Conservation (phyloP, 2,888 invertebrate genomes). For the Tinea trinotella region DNA sequence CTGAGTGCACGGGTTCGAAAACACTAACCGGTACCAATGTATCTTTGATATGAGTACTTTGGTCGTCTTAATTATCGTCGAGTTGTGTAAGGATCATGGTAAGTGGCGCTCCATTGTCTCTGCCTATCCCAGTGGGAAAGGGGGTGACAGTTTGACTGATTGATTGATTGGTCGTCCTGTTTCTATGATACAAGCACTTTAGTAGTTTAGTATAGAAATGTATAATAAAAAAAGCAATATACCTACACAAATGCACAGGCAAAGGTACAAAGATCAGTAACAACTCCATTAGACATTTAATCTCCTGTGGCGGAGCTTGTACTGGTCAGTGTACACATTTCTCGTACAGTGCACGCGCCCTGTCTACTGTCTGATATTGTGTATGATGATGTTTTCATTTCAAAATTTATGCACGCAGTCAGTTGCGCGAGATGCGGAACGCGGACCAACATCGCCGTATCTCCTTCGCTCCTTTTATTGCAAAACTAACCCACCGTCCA, state of each 20-base stretch:
- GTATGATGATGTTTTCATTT: slow-evolving; percentile 46
- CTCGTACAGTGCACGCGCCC: slow-evolving; percentile 20
- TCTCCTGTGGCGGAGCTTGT: slow-evolving; percentile 22
- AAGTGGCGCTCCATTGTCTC: too few species aligned
- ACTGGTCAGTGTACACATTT: slow-evolving; percentile 4
- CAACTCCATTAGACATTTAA: slow-evolving; percentile 34
- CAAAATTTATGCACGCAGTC: slow-evolving; percentile 41
- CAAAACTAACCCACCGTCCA: not conserved
- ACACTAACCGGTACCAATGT: too few species aligned
- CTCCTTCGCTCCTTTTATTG: slow-evolving; percentile 7
- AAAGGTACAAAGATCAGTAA: slow-evolving; percentile 19
- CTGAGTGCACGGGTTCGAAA: too few species aligned
- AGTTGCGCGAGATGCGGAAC: slow-evolving; percentile 7
- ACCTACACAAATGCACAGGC: not conserved
- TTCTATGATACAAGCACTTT: too few species aligned
- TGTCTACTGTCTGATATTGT: slow-evolving; percentile 31
- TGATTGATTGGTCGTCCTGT: too few species aligned
- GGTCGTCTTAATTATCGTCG: too few species aligned
- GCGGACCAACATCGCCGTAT: not conserved
- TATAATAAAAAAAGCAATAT: not conserved
- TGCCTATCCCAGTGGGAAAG: too few species aligned
- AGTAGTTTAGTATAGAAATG: too few species aligned
- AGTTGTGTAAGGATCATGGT: too few species aligned
- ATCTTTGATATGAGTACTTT: too few species aligned
- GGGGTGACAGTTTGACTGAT: too few species aligned